Evolutionary conservation across 2,113 vertebrate species (phyloP).

Genomic region (Bagarius yarrelli): DNA sequence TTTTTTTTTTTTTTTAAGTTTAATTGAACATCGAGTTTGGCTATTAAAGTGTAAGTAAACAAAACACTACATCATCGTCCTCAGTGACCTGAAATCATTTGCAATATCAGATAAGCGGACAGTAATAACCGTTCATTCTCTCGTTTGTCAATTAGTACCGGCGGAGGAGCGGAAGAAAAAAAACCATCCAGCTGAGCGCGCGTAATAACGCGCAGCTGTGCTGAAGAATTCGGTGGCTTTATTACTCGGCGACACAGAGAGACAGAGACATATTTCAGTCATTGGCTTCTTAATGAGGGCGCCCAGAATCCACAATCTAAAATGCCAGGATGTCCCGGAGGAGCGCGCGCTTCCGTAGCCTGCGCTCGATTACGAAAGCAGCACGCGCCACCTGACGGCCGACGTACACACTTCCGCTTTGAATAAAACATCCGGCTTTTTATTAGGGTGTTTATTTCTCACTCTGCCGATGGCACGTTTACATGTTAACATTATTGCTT

Average conservation of each 20-base stretch:
- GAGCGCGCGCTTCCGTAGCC: slow-evolving; percentile 18
- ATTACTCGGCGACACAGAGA: slow-evolving; percentile 56
- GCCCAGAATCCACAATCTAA: slow-evolving; percentile 49
- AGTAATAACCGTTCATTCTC: slow-evolving; percentile 57
- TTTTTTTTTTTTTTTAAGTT: slow-evolving; percentile 42
- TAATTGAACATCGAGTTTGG: slow-evolving; percentile 31
- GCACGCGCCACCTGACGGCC: slow-evolving; percentile 70
- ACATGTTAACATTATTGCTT: background rate
- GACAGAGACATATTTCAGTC: slow-evolving; percentile 58
- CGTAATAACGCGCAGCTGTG: slow-evolving; percentile 55
- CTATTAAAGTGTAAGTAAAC: slow-evolving; percentile 38
- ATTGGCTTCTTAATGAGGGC: slow-evolving; percentile 54
- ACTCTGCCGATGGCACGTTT: too few species aligned
- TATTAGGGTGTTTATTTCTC: background rate
- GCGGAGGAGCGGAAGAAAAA: slow-evolving; percentile 14
- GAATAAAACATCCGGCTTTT: background rate
- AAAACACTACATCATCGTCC: slow-evolving; percentile 44
- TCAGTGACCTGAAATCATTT: slow-evolving; percentile 45
- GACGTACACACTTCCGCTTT: background rate
- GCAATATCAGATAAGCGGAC: slow-evolving; percentile 50
- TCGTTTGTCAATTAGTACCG: slow-evolving; percentile 56
- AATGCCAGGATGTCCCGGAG: slow-evolving; percentile 42
- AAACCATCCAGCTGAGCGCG: slow-evolving; percentile 49
- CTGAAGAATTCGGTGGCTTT: slow-evolving; percentile 49
- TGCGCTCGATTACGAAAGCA: slow-evolving; percentile 54